phyloP scores from a whole-genome alignment of 37 sponge, comb jelly and placozoan species.

The Hexactinellida sp. region DNA sequence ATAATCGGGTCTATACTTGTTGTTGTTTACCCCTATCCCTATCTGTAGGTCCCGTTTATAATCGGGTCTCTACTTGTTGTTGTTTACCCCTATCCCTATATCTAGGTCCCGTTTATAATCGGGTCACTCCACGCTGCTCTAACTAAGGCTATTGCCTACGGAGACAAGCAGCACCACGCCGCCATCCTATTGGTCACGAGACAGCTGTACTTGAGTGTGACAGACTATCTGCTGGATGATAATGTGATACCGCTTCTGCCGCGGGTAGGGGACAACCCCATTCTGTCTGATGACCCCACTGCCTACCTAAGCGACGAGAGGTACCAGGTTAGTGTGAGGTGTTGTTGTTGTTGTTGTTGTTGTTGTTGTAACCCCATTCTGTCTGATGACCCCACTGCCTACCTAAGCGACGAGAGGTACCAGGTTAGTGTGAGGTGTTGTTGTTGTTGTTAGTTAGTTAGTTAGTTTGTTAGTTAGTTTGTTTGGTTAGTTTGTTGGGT shows the following conservation, averaged over 20 bases:
- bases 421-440: too few species aligned
- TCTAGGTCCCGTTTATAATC: background rate
- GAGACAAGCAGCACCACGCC: background rate
- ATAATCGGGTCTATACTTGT: too few species aligned
- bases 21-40: too few species aligned
- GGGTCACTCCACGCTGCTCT: background rate
- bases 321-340: background rate
- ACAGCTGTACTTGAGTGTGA: background rate
- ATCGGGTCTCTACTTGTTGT: background rate
- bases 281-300: background rate
- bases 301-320: background rate
- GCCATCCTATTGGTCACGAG: background rate
- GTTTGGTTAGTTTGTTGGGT: too few species aligned
- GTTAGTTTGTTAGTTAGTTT: too few species aligned
- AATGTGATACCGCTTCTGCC: background rate
- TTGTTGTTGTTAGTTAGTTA: too few species aligned
- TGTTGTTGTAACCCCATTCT: background rate
- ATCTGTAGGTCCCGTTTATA: too few species aligned
- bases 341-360: too few species aligned
- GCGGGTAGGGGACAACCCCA: background rate
- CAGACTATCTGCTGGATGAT: background rate
- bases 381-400: background rate
- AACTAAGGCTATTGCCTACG: background rate
- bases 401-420: background rate
- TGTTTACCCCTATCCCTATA: too few species aligned